These are phyloP conservation scores for Mamestra brassicae DNA, from an alignment of 2,888 invertebrate genomes.

Conservation along the genomic window DNA sequence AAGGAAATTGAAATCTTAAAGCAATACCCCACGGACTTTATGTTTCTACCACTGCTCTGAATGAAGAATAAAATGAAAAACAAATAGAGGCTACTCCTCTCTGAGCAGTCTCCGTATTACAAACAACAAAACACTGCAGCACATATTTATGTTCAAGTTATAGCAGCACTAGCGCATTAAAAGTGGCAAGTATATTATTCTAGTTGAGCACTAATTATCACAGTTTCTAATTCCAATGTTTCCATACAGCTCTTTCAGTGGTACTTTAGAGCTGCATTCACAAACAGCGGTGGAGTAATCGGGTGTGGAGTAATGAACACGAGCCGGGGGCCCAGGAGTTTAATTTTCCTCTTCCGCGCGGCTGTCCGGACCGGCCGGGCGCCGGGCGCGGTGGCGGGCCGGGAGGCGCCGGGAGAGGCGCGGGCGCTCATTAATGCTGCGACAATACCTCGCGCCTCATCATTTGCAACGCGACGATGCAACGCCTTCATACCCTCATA, in stretches of 20 bases:
- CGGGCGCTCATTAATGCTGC: conserved; percentile 84
- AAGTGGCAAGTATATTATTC: conserved; percentile 63
- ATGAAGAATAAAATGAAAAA: conserved; percentile 84
- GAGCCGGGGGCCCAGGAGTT: conserved; percentile 88
- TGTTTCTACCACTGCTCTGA: conserved; percentile 79
- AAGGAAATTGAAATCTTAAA: conserved; percentile 91
- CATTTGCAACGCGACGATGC: conserved; percentile 77
- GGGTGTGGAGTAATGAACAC: conserved; percentile 88
- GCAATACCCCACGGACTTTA: conserved; percentile 88
- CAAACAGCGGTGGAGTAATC: conserved; percentile 83
- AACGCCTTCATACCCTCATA: conserved; percentile 67
- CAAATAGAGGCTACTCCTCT: conserved; percentile 72
- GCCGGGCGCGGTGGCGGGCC: conserved; percentile 62
- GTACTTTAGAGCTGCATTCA: conserved; percentile 80
- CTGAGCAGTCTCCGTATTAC: conserved; percentile 55
- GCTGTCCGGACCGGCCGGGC: conserved; percentile 80
- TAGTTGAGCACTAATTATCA: conserved; percentile 67
- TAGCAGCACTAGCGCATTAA: conserved; percentile 50
- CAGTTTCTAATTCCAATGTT: conserved; percentile 75
- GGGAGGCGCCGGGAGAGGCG: conserved; percentile 63
- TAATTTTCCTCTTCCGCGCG: conserved; percentile 90
- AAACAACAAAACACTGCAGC: conserved; percentile 49
- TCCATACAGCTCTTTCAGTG: conserved; percentile 71
- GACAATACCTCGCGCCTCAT: conserved; percentile 88
- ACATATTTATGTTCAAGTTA: conserved; percentile 52